Conservation (phyloP, 2,797 vertebrate genomes). For the Sebastes glaucus region DNA sequence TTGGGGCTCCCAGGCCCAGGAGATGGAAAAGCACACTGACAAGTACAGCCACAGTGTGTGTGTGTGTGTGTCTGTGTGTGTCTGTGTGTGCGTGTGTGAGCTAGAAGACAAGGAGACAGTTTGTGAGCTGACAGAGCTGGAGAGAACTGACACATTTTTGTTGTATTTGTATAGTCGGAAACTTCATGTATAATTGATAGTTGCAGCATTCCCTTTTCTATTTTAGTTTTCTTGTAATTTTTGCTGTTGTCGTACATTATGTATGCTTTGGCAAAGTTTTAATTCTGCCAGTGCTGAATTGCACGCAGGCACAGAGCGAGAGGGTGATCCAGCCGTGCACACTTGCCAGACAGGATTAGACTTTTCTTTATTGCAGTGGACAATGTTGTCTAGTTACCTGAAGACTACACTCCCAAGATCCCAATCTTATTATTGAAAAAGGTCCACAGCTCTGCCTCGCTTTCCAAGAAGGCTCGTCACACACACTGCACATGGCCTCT, state of each 20-base stretch:
- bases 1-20: slow-evolving; percentile 60
- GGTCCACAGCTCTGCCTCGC: not conserved
- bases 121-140: slow-evolving; percentile 14
- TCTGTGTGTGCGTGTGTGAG: not conserved
- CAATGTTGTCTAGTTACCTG: slow-evolving; percentile 25
- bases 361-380: slow-evolving; percentile 11
- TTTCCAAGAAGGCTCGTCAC: not conserved
- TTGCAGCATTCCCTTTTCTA: not conserved
- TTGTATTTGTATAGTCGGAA: not conserved
- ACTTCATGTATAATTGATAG: slow-evolving; percentile 21
- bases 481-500: not conserved
- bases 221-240: slow-evolving; percentile 20
- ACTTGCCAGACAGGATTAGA: not conserved
- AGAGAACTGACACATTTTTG: slow-evolving; percentile 16
- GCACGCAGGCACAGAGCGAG: not conserved
- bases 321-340: not conserved
- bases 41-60: slow-evolving; percentile 51
- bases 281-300: not conserved
- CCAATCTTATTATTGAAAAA: slow-evolving; percentile 16
- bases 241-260: slow-evolving; percentile 4
- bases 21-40: slow-evolving; percentile 64
- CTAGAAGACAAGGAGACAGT: not conserved
- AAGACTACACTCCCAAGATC: not conserved
- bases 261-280: slow-evolving; percentile 11
- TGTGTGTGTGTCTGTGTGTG: not conserved